Conservation (phyloP, 2,113 vertebrate genomes). For the Oreochromis aureus region DNA sequence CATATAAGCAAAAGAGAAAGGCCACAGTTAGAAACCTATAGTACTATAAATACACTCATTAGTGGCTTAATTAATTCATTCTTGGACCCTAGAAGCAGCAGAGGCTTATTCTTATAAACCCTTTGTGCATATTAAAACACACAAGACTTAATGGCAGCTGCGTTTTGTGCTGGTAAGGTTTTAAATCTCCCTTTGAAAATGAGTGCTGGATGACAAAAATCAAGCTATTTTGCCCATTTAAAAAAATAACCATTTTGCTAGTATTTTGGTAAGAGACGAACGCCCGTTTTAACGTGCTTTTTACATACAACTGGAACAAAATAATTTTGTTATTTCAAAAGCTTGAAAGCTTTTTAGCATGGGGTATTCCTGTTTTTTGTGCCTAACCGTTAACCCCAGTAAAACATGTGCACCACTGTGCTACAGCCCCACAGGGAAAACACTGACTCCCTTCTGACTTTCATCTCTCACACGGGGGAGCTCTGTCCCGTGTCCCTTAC, state of each 20-base stretch:
- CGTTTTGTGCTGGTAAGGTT: neutral
- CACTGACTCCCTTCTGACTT: slow-evolving; percentile 34
- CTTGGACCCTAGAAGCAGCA: neutral
- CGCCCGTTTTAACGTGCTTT: neutral
- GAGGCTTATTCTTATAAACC: neutral
- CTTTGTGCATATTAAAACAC: neutral
- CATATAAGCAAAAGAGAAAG: neutral
- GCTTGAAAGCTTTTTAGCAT: neutral
- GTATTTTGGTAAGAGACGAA: neutral
- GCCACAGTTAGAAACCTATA: neutral
- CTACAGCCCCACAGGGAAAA: neutral
- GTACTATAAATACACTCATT: slow-evolving; percentile 9
- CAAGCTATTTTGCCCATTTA: neutral
- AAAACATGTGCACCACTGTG: neutral
- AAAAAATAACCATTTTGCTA: neutral
- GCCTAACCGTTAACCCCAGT: neutral
- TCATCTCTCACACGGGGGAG: slow-evolving; percentile 26
- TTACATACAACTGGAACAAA: neutral
- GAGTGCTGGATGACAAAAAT: neutral
- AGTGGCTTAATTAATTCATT: neutral
- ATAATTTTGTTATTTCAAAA: neutral
- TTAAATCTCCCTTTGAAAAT: neutral
- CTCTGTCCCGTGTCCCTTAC: slow-evolving; percentile 30
- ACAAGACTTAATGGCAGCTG: neutral
- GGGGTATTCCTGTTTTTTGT: neutral